phyloP scores from a whole-genome alignment of 2,113 vertebrate species.

The Chionomys nivalis region DNA sequence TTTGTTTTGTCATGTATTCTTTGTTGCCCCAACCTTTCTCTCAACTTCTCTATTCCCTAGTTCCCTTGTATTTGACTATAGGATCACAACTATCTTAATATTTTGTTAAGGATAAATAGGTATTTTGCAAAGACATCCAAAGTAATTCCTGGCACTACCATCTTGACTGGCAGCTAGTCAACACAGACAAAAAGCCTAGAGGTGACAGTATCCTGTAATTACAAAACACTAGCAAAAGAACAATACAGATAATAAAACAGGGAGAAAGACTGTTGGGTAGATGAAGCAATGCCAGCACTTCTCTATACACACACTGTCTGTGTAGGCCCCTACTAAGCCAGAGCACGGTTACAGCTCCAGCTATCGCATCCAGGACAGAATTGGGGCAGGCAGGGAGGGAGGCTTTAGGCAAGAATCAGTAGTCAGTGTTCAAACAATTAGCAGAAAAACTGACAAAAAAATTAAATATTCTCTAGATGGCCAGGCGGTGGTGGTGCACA shows the following conservation, averaged over 20 bases:
- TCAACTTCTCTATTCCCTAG: background rate
- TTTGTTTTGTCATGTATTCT: background rate
- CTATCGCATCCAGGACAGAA: background rate
- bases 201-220: background rate
- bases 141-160: background rate
- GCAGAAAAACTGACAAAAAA: background rate
- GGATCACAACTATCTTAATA: background rate
- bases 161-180: background rate
- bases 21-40: background rate
- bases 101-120: background rate
- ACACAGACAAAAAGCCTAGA: background rate
- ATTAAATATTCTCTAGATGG: background rate
- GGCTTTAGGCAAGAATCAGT: background rate
- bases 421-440: background rate
- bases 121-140: background rate
- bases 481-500: too few species aligned
- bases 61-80: background rate
- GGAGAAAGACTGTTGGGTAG: background rate
- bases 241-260: background rate
- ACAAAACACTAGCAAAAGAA: background rate
- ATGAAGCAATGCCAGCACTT: background rate
- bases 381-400: background rate
- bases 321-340: background rate
- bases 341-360: background rate
- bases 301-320: background rate